These are phyloP conservation scores for Drosophila neotestacea DNA, from an alignment of 2,888 invertebrate species.

Conservation along the genomic window DNA sequence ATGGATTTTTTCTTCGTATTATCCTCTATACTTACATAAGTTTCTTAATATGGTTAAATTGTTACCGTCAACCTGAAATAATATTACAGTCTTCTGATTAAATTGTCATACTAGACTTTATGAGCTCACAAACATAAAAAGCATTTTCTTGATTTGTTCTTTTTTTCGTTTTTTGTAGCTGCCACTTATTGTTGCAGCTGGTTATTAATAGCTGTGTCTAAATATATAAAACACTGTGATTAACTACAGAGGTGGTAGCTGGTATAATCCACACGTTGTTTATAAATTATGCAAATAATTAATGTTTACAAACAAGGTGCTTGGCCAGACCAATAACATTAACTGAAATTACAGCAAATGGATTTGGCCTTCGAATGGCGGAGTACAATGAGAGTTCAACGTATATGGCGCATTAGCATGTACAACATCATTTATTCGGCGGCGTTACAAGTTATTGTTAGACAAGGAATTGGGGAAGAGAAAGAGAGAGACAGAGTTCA, in stretches of 20 bases:
- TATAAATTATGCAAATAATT: slow-evolving; percentile 77
- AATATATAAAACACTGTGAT: slow-evolving; percentile 9
- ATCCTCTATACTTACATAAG: no score
- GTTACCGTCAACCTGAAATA: no score
- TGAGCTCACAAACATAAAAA: neutral
- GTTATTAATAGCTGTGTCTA: slow-evolving; percentile 22
- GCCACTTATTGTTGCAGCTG: slow-evolving; percentile 3
- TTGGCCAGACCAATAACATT: slow-evolving; percentile 48
- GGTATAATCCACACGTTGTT: slow-evolving; percentile 1
- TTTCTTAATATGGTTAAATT: no score
- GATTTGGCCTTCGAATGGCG: slow-evolving; percentile 19
- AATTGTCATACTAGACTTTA: neutral
- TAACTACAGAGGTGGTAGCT: neutral
- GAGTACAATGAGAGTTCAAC: slow-evolving; percentile 11
- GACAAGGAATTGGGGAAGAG: neutral
- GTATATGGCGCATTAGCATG: slow-evolving; percentile 44
- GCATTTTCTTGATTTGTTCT: neutral
- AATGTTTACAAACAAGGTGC: slow-evolving; percentile 46
- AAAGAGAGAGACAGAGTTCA: slow-evolving; percentile 20
- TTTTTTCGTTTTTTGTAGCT: neutral
- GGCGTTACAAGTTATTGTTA: slow-evolving; percentile 22
- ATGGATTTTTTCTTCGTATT: no score
- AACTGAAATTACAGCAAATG: slow-evolving; percentile 64
- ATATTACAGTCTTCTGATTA: no score
- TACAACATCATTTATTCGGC: slow-evolving; percentile 41